Conservation (phyloP, 2,113 vertebrate genomes). For the Camelus bactrianus region DNA sequence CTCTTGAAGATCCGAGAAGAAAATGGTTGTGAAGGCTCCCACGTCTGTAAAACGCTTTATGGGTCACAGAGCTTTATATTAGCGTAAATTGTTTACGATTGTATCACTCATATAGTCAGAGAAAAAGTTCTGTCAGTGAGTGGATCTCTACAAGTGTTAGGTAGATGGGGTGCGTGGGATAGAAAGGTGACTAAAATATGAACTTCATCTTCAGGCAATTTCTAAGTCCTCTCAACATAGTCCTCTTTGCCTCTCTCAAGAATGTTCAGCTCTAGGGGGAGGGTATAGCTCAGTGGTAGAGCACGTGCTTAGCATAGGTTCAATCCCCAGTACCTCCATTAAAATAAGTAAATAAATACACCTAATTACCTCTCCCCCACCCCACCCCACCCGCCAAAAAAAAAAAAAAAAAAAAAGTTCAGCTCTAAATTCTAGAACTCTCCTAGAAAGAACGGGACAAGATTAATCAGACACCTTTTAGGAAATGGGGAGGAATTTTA, state of each 20-base stretch:
- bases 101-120: not conserved
- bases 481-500: conserved; percentile 1
- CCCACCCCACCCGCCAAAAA: too few relatives aligned
- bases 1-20: not conserved
- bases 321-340: not conserved
- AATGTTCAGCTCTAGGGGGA: not conserved
- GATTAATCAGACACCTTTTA: conserved; percentile 9
- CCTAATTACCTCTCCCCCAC: too few relatives aligned
- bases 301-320: not conserved
- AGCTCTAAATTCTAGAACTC: conserved; percentile 36
- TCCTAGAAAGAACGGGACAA: not conserved
- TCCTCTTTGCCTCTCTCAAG: not conserved
- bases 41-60: not conserved
- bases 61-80: not conserved
- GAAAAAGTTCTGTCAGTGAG: not conserved
- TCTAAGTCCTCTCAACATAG: not conserved
- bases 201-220: not conserved
- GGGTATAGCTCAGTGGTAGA: too few relatives aligned
- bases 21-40: not conserved
- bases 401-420: not conserved
- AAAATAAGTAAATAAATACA: too few relatives aligned
- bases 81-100: not conserved
- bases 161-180: not conserved
- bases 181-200: not conserved
- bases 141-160: not conserved